phyloP scores from a whole-genome alignment of 2,113 vertebrate species.

The Lophius piscatorius region DNA sequence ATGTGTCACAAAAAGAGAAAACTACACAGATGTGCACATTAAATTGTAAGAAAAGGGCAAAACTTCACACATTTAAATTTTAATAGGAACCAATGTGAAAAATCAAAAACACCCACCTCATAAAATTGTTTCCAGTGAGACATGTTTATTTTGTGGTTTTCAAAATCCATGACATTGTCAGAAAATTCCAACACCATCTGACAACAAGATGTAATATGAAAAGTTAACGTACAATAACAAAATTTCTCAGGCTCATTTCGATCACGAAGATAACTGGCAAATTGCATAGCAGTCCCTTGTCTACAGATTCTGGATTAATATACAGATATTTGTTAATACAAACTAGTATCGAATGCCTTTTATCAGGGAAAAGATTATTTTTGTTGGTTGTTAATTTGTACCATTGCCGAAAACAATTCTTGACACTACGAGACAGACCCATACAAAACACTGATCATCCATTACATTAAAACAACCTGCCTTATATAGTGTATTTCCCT shows the following conservation, averaged over 20 bases:
- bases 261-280: not conserved
- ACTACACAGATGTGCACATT: not conserved
- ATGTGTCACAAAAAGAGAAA: not conserved
- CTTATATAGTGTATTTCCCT: too few species aligned
- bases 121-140: conserved; percentile 91
- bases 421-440: not conserved
- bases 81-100: not conserved
- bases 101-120: conserved; percentile 82
- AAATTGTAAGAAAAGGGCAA: not conserved
- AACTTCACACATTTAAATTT: too few species aligned
- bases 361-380: not conserved
- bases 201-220: conserved; percentile 28
- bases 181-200: conserved; percentile 99
- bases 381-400: not conserved
- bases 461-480: too few species aligned
- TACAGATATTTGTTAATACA: too few species aligned
- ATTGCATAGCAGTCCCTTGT: too few species aligned
- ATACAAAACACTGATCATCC: too few species aligned
- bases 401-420: not conserved
- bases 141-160: conserved; percentile 86
- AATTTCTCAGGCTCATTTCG: not conserved
- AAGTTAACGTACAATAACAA: not conserved
- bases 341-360: not conserved
- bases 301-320: too few species aligned
- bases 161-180: conserved; percentile 89